phyloP scores from a whole-genome alignment of 1,140 invertebrate genomes.

The Saccostrea echinata region DNA sequence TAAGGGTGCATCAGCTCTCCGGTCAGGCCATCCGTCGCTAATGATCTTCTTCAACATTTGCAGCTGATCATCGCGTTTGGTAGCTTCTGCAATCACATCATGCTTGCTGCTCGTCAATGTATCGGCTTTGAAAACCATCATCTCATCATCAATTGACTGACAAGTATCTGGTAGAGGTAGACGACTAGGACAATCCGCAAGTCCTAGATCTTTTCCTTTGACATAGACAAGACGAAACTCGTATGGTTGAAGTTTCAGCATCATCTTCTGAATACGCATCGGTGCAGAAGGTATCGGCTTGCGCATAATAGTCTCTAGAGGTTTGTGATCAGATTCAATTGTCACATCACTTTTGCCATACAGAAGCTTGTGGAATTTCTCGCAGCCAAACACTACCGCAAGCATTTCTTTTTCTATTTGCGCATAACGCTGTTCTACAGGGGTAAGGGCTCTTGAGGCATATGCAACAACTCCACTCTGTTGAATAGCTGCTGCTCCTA shows the following conservation, averaged over 20 bases:
- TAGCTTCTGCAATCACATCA: slow-evolving; percentile 28
- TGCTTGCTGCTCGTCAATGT: slow-evolving; percentile 35
- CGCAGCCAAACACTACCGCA: slow-evolving; percentile 81
- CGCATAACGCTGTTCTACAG: slow-evolving; percentile 68
- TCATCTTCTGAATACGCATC: slow-evolving; percentile 68
- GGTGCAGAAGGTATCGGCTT: slow-evolving; percentile 63
- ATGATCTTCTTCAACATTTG: slow-evolving; percentile 47
- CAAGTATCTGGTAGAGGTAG: slow-evolving; percentile 12
- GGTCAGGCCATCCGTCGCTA: slow-evolving; percentile 47
- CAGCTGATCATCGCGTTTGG: slow-evolving; percentile 9
- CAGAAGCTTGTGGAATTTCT: slow-evolving; percentile 79
- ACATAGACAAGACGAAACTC: slow-evolving; percentile 59
- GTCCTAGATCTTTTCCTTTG: slow-evolving; percentile 60
- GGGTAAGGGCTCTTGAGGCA: slow-evolving; percentile 78
- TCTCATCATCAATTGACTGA: slow-evolving; percentile 33
- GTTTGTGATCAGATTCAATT: slow-evolving; percentile 75
- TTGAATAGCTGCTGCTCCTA: slow-evolving; percentile 79
- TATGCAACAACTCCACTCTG: slow-evolving; percentile 76
- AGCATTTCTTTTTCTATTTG: slow-evolving; percentile 82
- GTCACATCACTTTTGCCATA: slow-evolving; percentile 61
- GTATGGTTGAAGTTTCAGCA: slow-evolving; percentile 64
- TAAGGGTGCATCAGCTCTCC: neutral
- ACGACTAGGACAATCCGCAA: slow-evolving; percentile 64
- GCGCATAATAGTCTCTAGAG: slow-evolving; percentile 66
- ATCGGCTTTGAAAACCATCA: slow-evolving; percentile 42